Conservation (phyloP, 2,888 invertebrate genomes). For the Hymenopus coronatus region DNA sequence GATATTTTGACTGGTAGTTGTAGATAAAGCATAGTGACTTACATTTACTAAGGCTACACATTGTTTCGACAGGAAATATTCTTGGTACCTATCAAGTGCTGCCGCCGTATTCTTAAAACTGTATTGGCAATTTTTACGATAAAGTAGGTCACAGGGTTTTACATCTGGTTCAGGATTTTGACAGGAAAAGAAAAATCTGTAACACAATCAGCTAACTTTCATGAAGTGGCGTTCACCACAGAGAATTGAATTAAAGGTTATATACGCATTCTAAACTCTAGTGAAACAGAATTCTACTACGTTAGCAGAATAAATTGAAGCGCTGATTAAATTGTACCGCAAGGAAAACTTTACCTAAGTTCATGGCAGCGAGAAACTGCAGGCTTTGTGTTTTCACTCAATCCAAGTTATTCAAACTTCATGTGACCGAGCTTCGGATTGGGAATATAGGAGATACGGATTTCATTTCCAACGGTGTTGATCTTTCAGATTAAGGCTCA, state of each 20-base stretch:
- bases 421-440: neutral
- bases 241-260: neutral
- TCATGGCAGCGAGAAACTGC: neutral
- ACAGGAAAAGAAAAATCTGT: neutral
- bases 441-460: neutral
- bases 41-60: too few relatives aligned
- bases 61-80: too few relatives aligned
- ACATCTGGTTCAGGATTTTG: neutral
- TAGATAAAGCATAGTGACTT: too few relatives aligned
- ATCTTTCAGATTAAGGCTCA: neutral
- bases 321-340: neutral
- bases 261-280: neutral
- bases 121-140: too few relatives aligned
- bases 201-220: neutral
- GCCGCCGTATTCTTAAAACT: too few relatives aligned
- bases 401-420: neutral
- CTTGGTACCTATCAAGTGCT: too few relatives aligned
- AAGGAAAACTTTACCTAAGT: neutral
- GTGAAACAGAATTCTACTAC: neutral
- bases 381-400: neutral
- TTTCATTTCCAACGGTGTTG: neutral
- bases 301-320: neutral
- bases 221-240: neutral
- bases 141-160: too few relatives aligned
- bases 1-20: too few relatives aligned